These are phyloP conservation scores for Egretta garzetta DNA, from an alignment of 2,113 vertebrate genomes.

Conservation along the genomic window DNA sequence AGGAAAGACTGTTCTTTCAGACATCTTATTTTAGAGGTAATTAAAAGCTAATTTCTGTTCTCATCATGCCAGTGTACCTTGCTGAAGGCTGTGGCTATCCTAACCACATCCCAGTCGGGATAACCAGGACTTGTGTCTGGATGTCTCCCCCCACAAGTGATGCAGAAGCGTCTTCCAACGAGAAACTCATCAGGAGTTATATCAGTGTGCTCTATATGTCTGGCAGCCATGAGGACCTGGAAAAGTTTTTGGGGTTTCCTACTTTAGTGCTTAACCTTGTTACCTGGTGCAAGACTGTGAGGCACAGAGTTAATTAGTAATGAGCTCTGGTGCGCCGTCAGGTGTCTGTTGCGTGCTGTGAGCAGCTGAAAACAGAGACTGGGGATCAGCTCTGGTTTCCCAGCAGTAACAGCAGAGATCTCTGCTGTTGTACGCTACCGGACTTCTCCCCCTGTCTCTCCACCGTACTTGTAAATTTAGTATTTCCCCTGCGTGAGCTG, in stretches of 20 bases:
- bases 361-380: background rate
- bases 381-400: background rate
- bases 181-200: background rate
- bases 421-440: background rate
- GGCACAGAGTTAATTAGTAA: background rate
- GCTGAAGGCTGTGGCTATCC: background rate
- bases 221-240: background rate
- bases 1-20: background rate
- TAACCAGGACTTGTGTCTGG: background rate
- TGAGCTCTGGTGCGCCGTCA: background rate
- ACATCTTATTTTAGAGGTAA: background rate
- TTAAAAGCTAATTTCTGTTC: background rate
- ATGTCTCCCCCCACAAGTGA: background rate
- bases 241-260: background rate
- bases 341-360: background rate
- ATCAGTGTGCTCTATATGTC: background rate
- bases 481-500: rapidly evolving
- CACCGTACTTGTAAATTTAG: background rate
- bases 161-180: rapidly evolving
- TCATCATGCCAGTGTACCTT: background rate
- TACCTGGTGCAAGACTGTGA: background rate
- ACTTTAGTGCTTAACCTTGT: background rate
- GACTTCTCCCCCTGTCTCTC: background rate
- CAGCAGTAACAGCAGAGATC: background rate
- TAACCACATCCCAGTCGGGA: background rate